Conservation (phyloP, 2,888 invertebrate genomes). For the Bellardia pandia region DNA sequence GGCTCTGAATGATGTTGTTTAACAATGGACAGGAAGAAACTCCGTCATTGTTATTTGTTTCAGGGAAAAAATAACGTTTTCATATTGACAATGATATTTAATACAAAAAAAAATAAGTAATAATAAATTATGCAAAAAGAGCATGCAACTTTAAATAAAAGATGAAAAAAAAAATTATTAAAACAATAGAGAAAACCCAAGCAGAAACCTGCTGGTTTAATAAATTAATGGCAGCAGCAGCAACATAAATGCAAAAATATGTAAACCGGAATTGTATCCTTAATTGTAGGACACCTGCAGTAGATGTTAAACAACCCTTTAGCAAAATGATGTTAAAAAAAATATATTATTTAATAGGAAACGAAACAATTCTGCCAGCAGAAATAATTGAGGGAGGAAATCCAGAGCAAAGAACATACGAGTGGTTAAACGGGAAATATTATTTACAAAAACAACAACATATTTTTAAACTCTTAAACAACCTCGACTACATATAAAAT, state of each 20-base stretch:
- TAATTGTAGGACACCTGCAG: conserved; percentile 69
- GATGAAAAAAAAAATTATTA: conserved; percentile 11
- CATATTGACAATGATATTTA: conserved; percentile 59
- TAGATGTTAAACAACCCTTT: conserved; percentile 66
- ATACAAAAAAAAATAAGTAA: conserved; percentile 41
- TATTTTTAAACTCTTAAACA: conserved; percentile 16
- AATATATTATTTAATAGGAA: conserved; percentile 48
- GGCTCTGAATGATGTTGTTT: conserved; percentile 34
- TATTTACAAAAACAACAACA: conserved; percentile 15
- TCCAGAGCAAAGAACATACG: neutral
- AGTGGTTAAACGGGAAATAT: conserved; percentile 28
- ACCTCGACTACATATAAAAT: neutral
- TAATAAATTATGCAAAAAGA: conserved; percentile 50
- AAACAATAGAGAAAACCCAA: conserved; percentile 52
- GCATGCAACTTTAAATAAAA: conserved; percentile 29
- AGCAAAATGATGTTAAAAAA: conserved; percentile 38
- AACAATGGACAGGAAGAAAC: conserved; percentile 72
- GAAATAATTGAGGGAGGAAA: conserved; percentile 55
- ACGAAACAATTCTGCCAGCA: conserved; percentile 64
- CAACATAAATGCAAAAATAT: conserved; percentile 17
- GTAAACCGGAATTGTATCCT: conserved; percentile 67
- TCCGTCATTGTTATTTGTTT: conserved; percentile 48
- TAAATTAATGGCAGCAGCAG: conserved; percentile 51
- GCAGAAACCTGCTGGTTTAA: conserved; percentile 68
- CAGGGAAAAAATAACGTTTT: conserved; percentile 34